Conservation (phyloP, 2,113 vertebrate species). For the Hylia prasina region DNA sequence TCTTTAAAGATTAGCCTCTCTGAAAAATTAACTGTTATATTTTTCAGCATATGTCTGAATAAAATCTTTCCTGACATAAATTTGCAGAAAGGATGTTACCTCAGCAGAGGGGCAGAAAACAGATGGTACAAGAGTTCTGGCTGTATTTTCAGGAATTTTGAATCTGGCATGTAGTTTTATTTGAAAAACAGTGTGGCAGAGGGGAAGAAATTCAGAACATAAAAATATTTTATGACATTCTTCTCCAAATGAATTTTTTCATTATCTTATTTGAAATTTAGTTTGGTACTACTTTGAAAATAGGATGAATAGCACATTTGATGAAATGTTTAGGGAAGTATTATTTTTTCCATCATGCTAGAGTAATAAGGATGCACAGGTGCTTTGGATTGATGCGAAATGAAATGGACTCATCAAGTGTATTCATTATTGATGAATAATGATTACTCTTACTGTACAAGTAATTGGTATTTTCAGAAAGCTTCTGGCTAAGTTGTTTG, state of each 20-base stretch:
- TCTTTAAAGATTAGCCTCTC: not conserved
- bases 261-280: not conserved
- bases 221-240: not conserved
- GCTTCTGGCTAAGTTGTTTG: not conserved
- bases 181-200: not conserved
- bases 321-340: not conserved
- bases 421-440: not conserved
- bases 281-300: not conserved
- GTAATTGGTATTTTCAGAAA: not conserved
- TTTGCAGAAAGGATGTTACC: not conserved
- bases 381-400: not conserved
- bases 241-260: not conserved
- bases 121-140: not conserved
- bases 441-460: fast-evolving
- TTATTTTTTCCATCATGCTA: not conserved
- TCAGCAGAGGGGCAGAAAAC: not conserved
- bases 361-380: not conserved
- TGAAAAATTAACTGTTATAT: not conserved
- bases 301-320: not conserved
- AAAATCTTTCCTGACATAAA: not conserved
- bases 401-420: not conserved
- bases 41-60: constrained; percentile 1
- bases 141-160: not conserved
- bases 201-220: not conserved
- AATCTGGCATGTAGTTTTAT: not conserved